Evolutionary conservation across 2,113 vertebrate species (phyloP), one percentile per base, ranked within the genome.

Genomic region (Ptyas mucosa): DNA sequence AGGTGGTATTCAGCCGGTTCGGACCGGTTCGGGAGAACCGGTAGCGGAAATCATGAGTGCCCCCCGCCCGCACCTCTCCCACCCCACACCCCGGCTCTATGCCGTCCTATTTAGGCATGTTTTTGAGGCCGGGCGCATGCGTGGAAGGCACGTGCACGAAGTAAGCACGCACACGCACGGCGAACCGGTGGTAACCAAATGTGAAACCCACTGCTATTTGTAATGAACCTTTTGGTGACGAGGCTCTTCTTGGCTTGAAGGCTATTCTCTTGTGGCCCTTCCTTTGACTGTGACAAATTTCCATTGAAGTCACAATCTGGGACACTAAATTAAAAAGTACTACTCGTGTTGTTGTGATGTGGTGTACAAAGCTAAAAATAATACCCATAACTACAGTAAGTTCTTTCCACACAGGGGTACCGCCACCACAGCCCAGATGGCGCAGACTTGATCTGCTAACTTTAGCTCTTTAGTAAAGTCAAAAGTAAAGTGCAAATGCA

Each of bases 131-230:
- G 46, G 46, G 46, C 46, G 5, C 46, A 49, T 49, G 46, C 6
- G 46, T 4, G 46, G 46, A 49, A 6, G 46, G 6, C 46, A 7
- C 6, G 4, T 0, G 7, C 46, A 7, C 46, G 3, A 49, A 49
- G 46, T 5, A 5, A 49, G 46, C 4, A 7, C 6, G 6, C 6
- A 7, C 46, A 1, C 1, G 46, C 0, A 5, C 7, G 46, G 46
- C 1, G 46, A 54, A 54, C 3, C 3, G 3, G 14, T 54, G 15
- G 53, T 54, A 54, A 54, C 46, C 5, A 49, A 49, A 49, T 49
- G 46, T 49, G 46, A 49, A 49, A 49, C 6, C 46, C 46, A 49
- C 46, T 8, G 46, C 46, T 52, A 10, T 52, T 12, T 52, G 11
- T 18, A 75, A 34, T 75, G 64, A 14, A 5, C 58, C 58, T 61